Percentiles rank a stretch among this genome's conserved stretches.
phyloP scores from a whole-genome alignment of 2,113 vertebrate species.

The Reinhardtius hippoglossoides region DNA sequence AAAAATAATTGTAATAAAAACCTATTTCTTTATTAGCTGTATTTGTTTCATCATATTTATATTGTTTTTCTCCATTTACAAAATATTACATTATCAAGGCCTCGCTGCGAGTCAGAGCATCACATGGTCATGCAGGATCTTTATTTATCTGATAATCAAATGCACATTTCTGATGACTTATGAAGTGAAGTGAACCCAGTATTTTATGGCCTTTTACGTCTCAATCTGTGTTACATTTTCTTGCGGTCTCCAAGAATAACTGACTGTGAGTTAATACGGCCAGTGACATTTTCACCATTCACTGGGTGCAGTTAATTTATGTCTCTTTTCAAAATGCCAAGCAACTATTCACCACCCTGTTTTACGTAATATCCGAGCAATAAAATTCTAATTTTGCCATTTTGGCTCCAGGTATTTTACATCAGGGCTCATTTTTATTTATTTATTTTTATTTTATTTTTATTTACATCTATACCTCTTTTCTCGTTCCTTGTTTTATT shows the following conservation, averaged over 20 bases:
- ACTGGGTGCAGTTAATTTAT: slow-evolving; percentile 63
- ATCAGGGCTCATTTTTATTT: neutral
- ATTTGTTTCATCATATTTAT: neutral
- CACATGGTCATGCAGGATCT: neutral
- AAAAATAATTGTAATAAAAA: neutral
- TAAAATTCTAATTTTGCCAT: slow-evolving; percentile 3
- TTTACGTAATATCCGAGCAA: slow-evolving; percentile 20
- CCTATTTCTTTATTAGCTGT: neutral
- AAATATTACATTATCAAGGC: neutral
- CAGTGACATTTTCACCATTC: slow-evolving; percentile 79
- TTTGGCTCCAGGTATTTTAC: slow-evolving; percentile 11
- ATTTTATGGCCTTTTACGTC: slow-evolving; percentile 53
- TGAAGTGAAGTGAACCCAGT: slow-evolving; percentile 27
- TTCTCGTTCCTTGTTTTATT: neutral
- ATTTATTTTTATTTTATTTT: neutral
- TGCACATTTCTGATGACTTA: slow-evolving; percentile 7
- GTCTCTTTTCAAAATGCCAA: slow-evolving; percentile 61
- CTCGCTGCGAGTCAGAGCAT: neutral
- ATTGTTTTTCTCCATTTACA: neutral
- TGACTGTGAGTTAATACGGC: slow-evolving; percentile 55
- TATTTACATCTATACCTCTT: neutral
- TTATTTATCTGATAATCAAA: slow-evolving; percentile 17
- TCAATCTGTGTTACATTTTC: slow-evolving; percentile 47
- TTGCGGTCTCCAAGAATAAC: slow-evolving; percentile 55
- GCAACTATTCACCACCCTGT: slow-evolving; percentile 17